Base-by-base conservation (phyloP, 1,140 invertebrate genomes). In the Leptopilina boulardi region DNA sequence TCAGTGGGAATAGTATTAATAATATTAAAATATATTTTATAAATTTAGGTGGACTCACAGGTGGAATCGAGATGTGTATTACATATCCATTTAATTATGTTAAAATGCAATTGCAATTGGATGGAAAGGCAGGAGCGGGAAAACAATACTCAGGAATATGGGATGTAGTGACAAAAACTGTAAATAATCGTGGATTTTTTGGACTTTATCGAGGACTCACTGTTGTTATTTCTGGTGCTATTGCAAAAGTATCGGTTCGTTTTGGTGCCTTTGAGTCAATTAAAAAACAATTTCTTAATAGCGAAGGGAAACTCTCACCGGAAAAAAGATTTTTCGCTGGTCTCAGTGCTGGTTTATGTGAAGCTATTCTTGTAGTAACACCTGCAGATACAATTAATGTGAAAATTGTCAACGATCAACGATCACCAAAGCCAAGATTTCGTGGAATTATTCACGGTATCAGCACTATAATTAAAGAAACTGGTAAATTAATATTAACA, bases 311-410 rank as follows among this genome's bases (percentile, higher is more conserved):
- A 77, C 91, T 99, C 47, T 93, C 94, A 70, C 93, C 94, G 2
- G 91, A 93, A 1, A 95, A 94, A 34, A 94, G 97, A 83, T 89
- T 99, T 42, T 87, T 98, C 0, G 99, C 98, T 91, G 99, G 99
- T 81, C 89, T 99, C 66, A 97, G 98, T 66, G 99, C 99, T 44
- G 98, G 99, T 71, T 94, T 99, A 6, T 94, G 93, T 77, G 99
- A 99, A 92, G 99, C 99, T n/a, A 95, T 99, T 81, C 94, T 99
- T 77, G 98, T 96, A 3, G 98, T 99, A 0, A 99, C 98, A 0
- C 99, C 99, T 5, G 99, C 99, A 98, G 99, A 99, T 91, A 99
- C 99, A 0, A 93, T 99, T 56, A 99, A 99, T 93, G 98, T 99
- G 26, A 99, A 99, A 92, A 99, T 99, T 88, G 99, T 99, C 84